A percentile compares a stretch with the other conserved stretches of the same genome.
Conservation (phyloP, 2,797 vertebrate species). For the Sphenopsis melanotis region DNA sequence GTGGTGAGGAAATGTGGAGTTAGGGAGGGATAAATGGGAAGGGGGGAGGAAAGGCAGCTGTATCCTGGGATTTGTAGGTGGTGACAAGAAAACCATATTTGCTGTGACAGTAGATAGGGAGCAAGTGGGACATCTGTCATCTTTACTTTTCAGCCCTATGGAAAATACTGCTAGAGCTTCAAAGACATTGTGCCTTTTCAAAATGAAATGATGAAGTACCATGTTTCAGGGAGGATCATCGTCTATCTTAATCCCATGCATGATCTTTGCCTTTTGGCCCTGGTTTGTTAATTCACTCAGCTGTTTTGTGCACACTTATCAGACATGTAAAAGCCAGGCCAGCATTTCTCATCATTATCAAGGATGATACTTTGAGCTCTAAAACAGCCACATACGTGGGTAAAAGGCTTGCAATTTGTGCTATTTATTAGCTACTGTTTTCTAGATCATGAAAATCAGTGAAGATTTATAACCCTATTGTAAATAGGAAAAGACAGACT, state of each 20-base stretch:
- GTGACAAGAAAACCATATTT: constrained; percentile 40
- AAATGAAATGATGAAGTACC: neutral
- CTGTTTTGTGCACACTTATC: constrained; percentile 20
- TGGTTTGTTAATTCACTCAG: neutral
- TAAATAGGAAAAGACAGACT: neutral
- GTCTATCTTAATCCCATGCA: neutral
- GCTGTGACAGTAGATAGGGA: neutral
- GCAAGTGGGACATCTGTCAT: constrained; percentile 25
- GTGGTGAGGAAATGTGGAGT: neutral
- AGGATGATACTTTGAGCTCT: constrained; percentile 42
- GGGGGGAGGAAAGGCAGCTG: neutral
- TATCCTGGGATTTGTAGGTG: constrained; percentile 45
- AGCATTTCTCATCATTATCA: constrained; percentile 19
- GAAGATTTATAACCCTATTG: neutral
- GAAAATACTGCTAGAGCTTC: constrained; percentile 11
- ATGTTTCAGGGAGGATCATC: neutral
- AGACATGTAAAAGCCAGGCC: constrained; percentile 13
- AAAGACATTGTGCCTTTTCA: neutral
- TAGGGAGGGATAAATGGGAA: neutral
- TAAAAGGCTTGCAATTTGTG: neutral
- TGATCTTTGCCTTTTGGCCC: constrained; percentile 49
- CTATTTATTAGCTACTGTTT: neutral
- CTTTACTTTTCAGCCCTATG: neutral
- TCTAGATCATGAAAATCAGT: neutral
- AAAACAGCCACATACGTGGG: neutral